phyloP scores from a whole-genome alignment of 2,797 vertebrate species.

The Alca torda region DNA sequence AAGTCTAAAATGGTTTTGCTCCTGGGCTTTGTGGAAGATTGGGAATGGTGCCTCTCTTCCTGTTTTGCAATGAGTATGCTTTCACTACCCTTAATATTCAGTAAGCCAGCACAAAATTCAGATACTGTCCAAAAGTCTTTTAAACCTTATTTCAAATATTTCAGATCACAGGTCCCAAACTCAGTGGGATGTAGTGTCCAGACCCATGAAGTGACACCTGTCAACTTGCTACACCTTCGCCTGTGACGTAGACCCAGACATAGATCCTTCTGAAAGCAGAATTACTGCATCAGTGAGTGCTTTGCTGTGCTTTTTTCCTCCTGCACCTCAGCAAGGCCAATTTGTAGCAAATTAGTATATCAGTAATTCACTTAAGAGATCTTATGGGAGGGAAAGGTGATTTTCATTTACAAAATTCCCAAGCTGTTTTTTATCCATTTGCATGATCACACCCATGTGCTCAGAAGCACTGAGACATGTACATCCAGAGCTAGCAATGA shows the following conservation, averaged over 20 bases:
- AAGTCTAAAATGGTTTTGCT: neutral
- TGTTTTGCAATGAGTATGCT: neutral
- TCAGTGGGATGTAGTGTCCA: neutral
- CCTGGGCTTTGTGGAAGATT: neutral
- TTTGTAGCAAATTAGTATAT: neutral
- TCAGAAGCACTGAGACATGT: neutral
- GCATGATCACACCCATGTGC: rapidly evolving
- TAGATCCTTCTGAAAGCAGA: neutral
- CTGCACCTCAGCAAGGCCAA: neutral
- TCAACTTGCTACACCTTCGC: neutral
- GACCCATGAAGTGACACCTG: neutral
- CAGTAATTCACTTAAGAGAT: neutral
- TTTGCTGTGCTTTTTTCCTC: neutral
- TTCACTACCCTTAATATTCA: neutral
- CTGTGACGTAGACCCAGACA: neutral
- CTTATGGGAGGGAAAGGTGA: neutral
- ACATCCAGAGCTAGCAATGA: neutral
- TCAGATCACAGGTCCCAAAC: neutral
- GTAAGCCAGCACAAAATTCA: neutral
- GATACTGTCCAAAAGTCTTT: neutral
- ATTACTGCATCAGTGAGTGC: neutral
- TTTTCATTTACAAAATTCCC: neutral
- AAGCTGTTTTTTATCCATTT: neutral
- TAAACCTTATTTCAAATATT: neutral
- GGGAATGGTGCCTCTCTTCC: neutral